Percentiles rank a stretch among this genome's conserved stretches.
Evolutionary conservation across 2,888 invertebrate genomes (phyloP).

Genomic region (Apotomis betuletana): DNA sequence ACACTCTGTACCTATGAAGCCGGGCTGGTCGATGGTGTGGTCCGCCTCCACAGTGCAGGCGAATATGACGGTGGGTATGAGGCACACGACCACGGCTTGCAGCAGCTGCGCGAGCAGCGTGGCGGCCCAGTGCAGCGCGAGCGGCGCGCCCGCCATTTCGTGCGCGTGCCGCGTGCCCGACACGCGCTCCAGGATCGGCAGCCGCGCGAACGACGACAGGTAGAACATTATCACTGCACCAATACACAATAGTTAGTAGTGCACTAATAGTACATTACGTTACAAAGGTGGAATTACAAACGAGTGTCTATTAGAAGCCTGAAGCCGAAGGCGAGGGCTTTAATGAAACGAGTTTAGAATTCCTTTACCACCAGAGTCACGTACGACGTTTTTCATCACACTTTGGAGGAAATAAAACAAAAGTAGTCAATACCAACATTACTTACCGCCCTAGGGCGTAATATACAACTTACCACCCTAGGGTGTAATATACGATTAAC

Average conservation of each 20-base stretch:
- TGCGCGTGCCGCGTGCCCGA: constrained; percentile 85
- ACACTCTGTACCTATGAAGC: constrained; percentile 53
- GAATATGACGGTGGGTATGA: constrained; percentile 52
- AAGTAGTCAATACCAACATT: too few species aligned
- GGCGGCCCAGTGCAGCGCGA: constrained; percentile 81
- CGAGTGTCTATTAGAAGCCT: too few species aligned
- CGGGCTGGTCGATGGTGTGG: constrained; percentile 52
- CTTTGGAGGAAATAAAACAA: too few species aligned
- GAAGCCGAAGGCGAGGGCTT: too few species aligned
- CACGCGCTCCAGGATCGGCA: constrained; percentile 83
- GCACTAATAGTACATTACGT: neutral
- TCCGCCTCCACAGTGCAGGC: constrained; percentile 53
- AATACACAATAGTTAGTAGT: neutral
- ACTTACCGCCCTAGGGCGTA: too few species aligned
- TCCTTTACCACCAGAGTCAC: too few species aligned
- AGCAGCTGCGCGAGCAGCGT: constrained; percentile 81
- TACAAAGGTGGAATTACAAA: too few species aligned
- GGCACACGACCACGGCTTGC: constrained; percentile 47
- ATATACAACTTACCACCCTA: too few species aligned
- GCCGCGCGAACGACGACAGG: constrained; percentile 76
- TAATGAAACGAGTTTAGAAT: too few species aligned
- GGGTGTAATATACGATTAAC: too few species aligned
- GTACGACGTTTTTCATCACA: too few species aligned
- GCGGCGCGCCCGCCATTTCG: constrained; percentile 82
- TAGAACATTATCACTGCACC: constrained; percentile 56